These are phyloP conservation scores for Semotilus atromaculatus DNA, from an alignment of 2,797 vertebrate species.

Conservation along the genomic window DNA sequence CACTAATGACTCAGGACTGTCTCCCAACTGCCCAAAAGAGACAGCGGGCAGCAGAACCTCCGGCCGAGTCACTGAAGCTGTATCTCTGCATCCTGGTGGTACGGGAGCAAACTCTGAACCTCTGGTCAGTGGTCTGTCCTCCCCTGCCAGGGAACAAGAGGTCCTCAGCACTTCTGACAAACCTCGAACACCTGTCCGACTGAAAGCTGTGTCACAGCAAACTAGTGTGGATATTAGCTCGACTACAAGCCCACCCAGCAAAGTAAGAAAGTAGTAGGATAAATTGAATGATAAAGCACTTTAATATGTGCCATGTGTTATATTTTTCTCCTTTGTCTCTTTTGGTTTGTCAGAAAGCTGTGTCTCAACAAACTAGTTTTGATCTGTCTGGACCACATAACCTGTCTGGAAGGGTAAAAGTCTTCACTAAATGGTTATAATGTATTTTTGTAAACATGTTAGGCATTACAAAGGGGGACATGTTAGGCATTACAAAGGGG, in stretches of 20 bases:
- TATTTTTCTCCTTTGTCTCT: slow-evolving; percentile 1
- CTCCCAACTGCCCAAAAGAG: slow-evolving; percentile 49
- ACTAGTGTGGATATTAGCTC: slow-evolving; percentile 61
- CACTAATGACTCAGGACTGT: slow-evolving; percentile 63
- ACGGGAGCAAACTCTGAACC: slow-evolving; percentile 62
- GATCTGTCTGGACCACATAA: slow-evolving; percentile 68
- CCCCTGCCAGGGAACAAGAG: slow-evolving; percentile 28
- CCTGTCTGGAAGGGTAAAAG: slow-evolving; percentile 68
- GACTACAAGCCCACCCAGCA: slow-evolving; percentile 64
- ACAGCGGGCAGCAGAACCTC: slow-evolving; percentile 9
- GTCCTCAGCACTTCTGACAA: slow-evolving; percentile 46
- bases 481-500: too few species aligned
- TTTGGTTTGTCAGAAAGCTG: slow-evolving; percentile 67
- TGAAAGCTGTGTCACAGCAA: slow-evolving; percentile 66
- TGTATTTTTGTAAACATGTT: neutral
- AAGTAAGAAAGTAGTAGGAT: slow-evolving; percentile 63
- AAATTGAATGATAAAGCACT: neutral
- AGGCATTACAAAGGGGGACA: neutral
- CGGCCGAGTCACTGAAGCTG: slow-evolving; percentile 35
- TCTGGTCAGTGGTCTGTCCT: slow-evolving; percentile 35
- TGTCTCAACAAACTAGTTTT: slow-evolving; percentile 78
- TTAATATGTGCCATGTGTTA: neutral
- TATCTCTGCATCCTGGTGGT: slow-evolving; percentile 51
- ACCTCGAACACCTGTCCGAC: slow-evolving; percentile 65
- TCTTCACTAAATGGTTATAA: neutral